Evolutionary conservation across 2,113 vertebrate genomes (phyloP).

Genomic region (Lamprologus speciosus): DNA sequence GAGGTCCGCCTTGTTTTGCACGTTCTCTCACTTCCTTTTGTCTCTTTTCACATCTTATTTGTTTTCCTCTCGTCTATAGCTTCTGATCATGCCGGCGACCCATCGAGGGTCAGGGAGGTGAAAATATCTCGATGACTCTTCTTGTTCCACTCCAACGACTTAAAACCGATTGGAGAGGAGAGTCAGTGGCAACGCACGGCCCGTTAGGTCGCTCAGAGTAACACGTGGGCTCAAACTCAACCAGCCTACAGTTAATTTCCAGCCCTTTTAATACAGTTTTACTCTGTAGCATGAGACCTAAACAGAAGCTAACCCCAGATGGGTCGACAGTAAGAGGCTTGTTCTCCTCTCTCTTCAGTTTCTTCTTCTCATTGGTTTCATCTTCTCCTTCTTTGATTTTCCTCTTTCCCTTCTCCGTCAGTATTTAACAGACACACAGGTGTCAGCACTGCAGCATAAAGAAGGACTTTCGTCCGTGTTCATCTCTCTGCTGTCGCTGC

Average conservation of each 20-base stretch:
- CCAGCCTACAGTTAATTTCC: accelerated
- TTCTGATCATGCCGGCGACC: neutral
- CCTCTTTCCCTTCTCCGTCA: neutral
- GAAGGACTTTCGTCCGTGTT: neutral
- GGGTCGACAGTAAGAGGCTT: neutral
- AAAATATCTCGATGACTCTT: neutral
- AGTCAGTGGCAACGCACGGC: neutral
- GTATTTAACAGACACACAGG: neutral
- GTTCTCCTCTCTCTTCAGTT: neutral
- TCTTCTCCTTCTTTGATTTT: neutral
- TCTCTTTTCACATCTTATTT: neutral
- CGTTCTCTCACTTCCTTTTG: neutral
- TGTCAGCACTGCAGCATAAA: neutral
- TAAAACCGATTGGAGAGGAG: neutral
- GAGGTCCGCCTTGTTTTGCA: neutral
- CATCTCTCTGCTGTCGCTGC: neutral
- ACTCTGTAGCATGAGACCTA: accelerated
- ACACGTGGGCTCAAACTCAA: neutral
- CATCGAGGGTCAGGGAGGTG: neutral
- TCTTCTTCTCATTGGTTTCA: neutral
- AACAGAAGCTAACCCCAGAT: neutral
- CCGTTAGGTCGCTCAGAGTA: accelerated
- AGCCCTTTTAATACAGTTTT: neutral
- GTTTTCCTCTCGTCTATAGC: neutral
- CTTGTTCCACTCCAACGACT: accelerated